A percentile compares a stretch with the other conserved stretches of the same genome.
phyloP scores from a whole-genome alignment of 2,113 vertebrate genomes.

The Geococcyx californianus region DNA sequence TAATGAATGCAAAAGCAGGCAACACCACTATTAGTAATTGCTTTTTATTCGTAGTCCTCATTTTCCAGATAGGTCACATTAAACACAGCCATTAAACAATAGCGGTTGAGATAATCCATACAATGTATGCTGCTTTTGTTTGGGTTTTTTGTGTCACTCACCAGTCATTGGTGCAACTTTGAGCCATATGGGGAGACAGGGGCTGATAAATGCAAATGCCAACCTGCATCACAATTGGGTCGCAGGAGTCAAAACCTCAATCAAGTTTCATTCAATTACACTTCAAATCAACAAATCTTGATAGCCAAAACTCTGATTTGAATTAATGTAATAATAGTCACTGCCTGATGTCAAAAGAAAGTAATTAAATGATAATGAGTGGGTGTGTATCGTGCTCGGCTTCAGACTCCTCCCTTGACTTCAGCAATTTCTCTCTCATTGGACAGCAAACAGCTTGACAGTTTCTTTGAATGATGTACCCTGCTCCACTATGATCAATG shows the following conservation, averaged over 20 bases:
- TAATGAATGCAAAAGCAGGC: slow-evolving; percentile 81
- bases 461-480: slow-evolving; percentile 71
- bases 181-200: slow-evolving; percentile 77
- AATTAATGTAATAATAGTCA: slow-evolving; percentile 83
- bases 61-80: slow-evolving; percentile 93
- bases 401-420: slow-evolving; percentile 80
- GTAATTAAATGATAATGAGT: slow-evolving; percentile 84
- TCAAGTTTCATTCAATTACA: slow-evolving; percentile 78
- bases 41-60: slow-evolving; percentile 88
- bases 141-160: slow-evolving; percentile 74
- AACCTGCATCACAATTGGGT: slow-evolving; percentile 69
- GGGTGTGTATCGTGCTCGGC: slow-evolving; percentile 72
- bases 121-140: slow-evolving; percentile 86
- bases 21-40: slow-evolving; percentile 85
- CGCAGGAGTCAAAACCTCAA: slow-evolving; percentile 76
- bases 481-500: slow-evolving; percentile 53
- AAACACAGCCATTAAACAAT: slow-evolving; percentile 94
- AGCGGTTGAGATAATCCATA: slow-evolving; percentile 90
- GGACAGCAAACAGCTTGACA: slow-evolving; percentile 83
- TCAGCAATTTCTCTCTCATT: slow-evolving; percentile 80
- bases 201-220: slow-evolving; percentile 73
- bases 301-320: slow-evolving; percentile 82
- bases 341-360: slow-evolving; percentile 77
- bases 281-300: slow-evolving; percentile 79
- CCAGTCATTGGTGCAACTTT: slow-evolving; percentile 81